Evolutionary conservation across 2,113 vertebrate species (phyloP), one percentile per base, ranked within the genome.

Genomic region (Gorsachius goisagi): DNA sequence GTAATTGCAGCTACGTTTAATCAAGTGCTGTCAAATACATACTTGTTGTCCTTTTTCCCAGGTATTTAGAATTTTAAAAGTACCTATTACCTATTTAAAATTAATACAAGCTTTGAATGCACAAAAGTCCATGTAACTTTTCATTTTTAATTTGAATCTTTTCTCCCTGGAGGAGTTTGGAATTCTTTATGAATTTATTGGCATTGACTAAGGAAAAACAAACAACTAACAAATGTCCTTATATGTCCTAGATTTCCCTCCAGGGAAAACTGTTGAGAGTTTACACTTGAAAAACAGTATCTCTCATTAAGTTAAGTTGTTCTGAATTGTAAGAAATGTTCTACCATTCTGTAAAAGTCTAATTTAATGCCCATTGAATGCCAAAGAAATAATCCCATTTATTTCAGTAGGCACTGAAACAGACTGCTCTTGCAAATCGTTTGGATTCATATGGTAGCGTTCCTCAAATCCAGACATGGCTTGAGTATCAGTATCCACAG

Each of bases 1-100:
- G 79, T 86, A 89, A 95, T 90, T 93, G 85, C 62, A 95, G n/a
- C 44, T 41, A 58, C 44, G 85, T 97, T 93, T 93, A 96, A 95
- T 87, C 87, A 90, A 69, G 91, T 95, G 49, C 59, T 93, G 58
- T 93, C 85, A 88, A 80, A 96, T 44, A 72, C 37, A 20, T 91
- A 45, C n/a, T 82, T 69, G n/a, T 85, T 59, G 22, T 44, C 39
- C 15, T 18, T 62, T 84, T 66, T 3, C 26, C 15, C 37, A 52
- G 60, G 19, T 86, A 79, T 90, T 91, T 79, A 67, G 37, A 83
- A 88, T 49, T 91, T 90, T 77, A 45, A 63, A 72, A 85, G 19
- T 63, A 71, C 41, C 60, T 86, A 41, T 86, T 93, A 79, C 32
- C 28, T 82, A 49, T 76, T 55, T 71, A 77, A 94, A 90, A 90